These are phyloP conservation scores for Andrena praecox DNA, from an alignment of 2,888 invertebrate genomes.

Conservation along the genomic window DNA sequence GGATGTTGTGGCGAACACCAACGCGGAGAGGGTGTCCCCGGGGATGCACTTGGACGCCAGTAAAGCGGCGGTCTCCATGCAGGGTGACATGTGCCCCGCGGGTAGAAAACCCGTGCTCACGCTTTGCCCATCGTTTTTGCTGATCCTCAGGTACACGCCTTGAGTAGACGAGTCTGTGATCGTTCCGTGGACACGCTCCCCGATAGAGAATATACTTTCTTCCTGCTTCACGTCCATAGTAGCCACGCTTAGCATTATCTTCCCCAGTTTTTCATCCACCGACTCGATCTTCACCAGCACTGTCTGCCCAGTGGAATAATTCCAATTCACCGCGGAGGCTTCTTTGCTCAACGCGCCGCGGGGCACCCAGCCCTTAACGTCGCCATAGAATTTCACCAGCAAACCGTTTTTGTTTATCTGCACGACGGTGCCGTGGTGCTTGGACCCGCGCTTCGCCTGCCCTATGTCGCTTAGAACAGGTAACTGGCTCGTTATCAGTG, in stretches of 20 bases:
- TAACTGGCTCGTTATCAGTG: slow-evolving; percentile 87
- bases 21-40: slow-evolving; percentile 76
- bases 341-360: slow-evolving; percentile 81
- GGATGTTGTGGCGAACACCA: slow-evolving; percentile 77
- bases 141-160: slow-evolving; percentile 76
- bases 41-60: slow-evolving; percentile 73
- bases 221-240: slow-evolving; percentile 19
- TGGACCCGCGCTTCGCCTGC: slow-evolving; percentile 86
- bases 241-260: slow-evolving; percentile 62
- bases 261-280: slow-evolving; percentile 58
- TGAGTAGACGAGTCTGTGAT: slow-evolving; percentile 76
- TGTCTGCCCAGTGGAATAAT: slow-evolving; percentile 88
- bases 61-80: slow-evolving; percentile 74
- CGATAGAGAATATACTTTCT: slow-evolving; percentile 58
- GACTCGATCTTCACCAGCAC: slow-evolving; percentile 75
- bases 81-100: slow-evolving; percentile 80
- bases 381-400: slow-evolving; percentile 87
- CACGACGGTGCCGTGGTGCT: slow-evolving; percentile 87
- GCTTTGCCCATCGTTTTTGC: slow-evolving; percentile 46
- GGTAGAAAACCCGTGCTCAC: slow-evolving; percentile 76
- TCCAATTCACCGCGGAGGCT: slow-evolving; percentile 81
- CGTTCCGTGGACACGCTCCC: slow-evolving; percentile 76
- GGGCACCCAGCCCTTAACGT: slow-evolving; percentile 86
- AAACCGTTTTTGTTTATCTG: slow-evolving; percentile 86
- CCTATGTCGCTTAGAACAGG: slow-evolving; percentile 86